These are phyloP conservation scores for Cacoxenus indagator DNA, from an alignment of 2,888 invertebrate species.

Conservation along the genomic window DNA sequence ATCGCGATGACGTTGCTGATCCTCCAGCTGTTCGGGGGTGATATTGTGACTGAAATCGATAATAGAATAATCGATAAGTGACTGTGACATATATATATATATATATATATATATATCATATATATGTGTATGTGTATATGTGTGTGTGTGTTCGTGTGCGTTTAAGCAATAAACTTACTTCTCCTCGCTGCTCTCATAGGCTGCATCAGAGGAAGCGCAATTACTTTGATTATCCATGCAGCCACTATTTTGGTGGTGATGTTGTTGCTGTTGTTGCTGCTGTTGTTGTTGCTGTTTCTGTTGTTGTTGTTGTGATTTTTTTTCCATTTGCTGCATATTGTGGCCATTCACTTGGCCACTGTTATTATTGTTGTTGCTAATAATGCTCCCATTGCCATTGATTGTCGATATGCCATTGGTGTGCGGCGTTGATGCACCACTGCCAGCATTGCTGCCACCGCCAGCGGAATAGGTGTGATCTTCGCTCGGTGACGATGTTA, in stretches of 20 bases:
- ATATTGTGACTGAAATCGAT: constrained; percentile 61
- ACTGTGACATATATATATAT: neutral
- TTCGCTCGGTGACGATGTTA: constrained; percentile 90
- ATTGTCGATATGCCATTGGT: constrained; percentile 49
- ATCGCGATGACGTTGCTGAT: constrained; percentile 81
- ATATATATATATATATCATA: neutral
- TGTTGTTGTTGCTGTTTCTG: constrained; percentile 33
- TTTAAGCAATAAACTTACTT: constrained; percentile 64
- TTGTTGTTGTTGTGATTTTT: constrained; percentile 38
- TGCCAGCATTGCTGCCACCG: constrained; percentile 63
- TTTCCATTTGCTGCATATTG: no score
- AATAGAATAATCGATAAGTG: neutral
- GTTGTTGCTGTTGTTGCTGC: constrained; percentile 6
- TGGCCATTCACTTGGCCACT: constrained; percentile 33
- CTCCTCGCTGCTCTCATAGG: constrained; percentile 75
- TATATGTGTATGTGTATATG: neutral
- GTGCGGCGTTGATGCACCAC: constrained; percentile 57
- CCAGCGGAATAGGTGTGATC: constrained; percentile 92
- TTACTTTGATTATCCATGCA: constrained; percentile 68
- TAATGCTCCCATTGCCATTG: constrained; percentile 23
- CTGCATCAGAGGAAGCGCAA: constrained; percentile 73
- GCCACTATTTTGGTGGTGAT: constrained; percentile 34
- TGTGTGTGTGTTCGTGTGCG: neutral
- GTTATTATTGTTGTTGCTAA: constrained; percentile 39
- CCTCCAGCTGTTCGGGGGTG: constrained; percentile 74